These are phyloP conservation scores for Philopedon plagiatum DNA, from an alignment of 2,888 invertebrate genomes.

Conservation along the genomic window DNA sequence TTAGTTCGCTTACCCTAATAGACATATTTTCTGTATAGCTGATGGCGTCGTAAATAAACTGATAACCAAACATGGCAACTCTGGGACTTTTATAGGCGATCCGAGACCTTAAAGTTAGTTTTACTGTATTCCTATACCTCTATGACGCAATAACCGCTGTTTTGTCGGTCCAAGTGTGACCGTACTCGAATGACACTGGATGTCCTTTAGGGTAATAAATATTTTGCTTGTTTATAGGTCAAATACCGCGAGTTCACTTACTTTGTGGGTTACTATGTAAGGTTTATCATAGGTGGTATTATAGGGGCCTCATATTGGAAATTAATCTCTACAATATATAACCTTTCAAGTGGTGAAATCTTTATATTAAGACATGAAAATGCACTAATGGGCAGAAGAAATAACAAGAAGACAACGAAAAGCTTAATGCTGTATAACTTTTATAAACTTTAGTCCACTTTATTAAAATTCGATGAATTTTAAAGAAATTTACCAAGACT, in stretches of 20 bases:
- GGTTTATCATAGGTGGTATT: too few relatives aligned
- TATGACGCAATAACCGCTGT: slow-evolving; percentile 25
- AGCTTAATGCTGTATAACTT: too few relatives aligned
- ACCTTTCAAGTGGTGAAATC: too few relatives aligned
- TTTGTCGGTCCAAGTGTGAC: slow-evolving; percentile 12
- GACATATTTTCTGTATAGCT: slow-evolving; percentile 18
- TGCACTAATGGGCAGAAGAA: too few relatives aligned
- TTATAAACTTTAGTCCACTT: too few relatives aligned
- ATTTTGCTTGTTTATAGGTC: slow-evolving; percentile 10
- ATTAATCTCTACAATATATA: too few relatives aligned
- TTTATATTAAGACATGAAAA: too few relatives aligned
- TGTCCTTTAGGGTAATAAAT: slow-evolving; percentile 28
- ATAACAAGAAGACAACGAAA: too few relatives aligned
- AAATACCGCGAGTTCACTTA: background rate
- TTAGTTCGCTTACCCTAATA: slow-evolving; percentile 23
- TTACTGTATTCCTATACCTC: slow-evolving; percentile 34
- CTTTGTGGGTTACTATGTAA: background rate
- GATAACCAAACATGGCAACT: slow-evolving; percentile 19
- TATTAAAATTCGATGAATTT: too few relatives aligned
- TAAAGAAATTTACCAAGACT: too few relatives aligned
- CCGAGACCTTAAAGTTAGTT: slow-evolving; percentile 24
- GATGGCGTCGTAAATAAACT: slow-evolving; percentile 30
- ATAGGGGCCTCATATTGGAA: too few relatives aligned
- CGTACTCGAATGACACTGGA: slow-evolving; percentile 21
- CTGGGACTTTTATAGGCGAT: slow-evolving; percentile 28